Evolutionary conservation across 2,797 vertebrate species (phyloP).

Genomic region (Trichosurus vulpecula): DNA sequence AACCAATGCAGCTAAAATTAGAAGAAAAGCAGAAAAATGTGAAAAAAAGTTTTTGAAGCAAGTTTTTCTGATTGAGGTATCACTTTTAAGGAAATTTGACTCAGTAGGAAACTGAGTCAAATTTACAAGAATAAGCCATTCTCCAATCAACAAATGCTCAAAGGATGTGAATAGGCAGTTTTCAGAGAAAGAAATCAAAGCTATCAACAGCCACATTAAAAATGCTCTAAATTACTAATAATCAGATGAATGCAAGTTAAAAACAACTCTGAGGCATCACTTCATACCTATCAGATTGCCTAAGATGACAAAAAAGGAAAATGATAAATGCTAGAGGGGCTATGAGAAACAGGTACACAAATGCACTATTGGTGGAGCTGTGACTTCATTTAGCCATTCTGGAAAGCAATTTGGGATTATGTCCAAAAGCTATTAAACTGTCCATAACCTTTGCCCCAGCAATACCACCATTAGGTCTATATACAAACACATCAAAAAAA

Average conservation of each 20-base stretch:
- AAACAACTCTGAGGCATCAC: background rate
- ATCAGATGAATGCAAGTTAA: background rate
- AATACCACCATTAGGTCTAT: background rate
- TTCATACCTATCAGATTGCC: background rate
- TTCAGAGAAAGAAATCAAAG: no score
- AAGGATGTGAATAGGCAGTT: no score
- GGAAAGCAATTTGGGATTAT: no score
- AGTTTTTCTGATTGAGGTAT: background rate
- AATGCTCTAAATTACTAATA: no score
- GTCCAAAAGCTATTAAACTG: no score
- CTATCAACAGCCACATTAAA: no score
- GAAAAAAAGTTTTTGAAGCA: background rate
- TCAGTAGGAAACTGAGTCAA: background rate
- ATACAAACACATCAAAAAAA: background rate
- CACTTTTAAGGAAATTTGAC: background rate
- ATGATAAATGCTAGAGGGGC: no score
- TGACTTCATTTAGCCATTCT: no score
- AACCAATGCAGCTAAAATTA: background rate
- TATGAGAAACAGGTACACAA: no score
- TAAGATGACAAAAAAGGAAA: background rate
- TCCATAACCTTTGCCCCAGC: no score
- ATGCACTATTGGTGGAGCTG: no score
- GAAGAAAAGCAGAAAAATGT: background rate
- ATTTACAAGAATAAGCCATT: background rate
- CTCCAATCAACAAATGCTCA: background rate